Conservation (phyloP, 1,140 invertebrate species). For the Hesperophylax magnus region DNA sequence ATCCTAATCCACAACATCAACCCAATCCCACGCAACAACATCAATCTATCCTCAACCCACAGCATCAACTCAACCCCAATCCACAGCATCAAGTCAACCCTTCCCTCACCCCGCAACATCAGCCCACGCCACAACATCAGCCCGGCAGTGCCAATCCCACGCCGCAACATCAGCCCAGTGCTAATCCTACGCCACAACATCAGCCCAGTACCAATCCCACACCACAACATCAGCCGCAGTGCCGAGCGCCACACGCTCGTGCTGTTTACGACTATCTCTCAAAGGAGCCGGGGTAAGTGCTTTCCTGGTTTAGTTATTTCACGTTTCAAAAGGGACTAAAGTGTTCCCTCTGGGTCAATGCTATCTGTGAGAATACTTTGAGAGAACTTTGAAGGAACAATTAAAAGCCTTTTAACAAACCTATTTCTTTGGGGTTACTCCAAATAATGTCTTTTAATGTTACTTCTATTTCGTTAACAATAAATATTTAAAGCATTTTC, state of each 20-base stretch:
- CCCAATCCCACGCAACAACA: background rate
- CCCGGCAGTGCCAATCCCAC: slow-evolving; percentile 25
- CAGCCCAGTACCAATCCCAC: background rate
- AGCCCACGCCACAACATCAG: slow-evolving; percentile 6
- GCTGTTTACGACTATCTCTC: slow-evolving; percentile 90
- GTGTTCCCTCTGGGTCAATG: too few relatives aligned
- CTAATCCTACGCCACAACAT: background rate
- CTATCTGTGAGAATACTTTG: too few relatives aligned
- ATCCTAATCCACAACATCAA: background rate
- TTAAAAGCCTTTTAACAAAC: too few relatives aligned
- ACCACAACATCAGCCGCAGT: background rate
- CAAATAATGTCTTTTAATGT: too few relatives aligned
- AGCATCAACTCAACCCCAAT: slow-evolving; percentile 52
- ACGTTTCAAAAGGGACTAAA: too few relatives aligned
- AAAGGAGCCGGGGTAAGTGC: slow-evolving; percentile 82
- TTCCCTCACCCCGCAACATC: background rate
- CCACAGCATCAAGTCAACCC: slow-evolving; percentile 55
- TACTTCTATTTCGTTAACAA: too few relatives aligned
- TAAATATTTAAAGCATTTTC: too few relatives aligned
- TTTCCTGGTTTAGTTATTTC: slow-evolving; percentile 68
- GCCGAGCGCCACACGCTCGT: slow-evolving; percentile 79
- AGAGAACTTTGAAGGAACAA: too few relatives aligned
- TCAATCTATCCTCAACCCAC: background rate
- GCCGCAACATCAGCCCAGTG: slow-evolving; percentile 13
- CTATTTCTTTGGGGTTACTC: too few relatives aligned